Percentiles rank a stretch among this genome's conserved stretches.
Conservation (phyloP, 2,888 invertebrate species). For the Perizoma affinitatum region DNA sequence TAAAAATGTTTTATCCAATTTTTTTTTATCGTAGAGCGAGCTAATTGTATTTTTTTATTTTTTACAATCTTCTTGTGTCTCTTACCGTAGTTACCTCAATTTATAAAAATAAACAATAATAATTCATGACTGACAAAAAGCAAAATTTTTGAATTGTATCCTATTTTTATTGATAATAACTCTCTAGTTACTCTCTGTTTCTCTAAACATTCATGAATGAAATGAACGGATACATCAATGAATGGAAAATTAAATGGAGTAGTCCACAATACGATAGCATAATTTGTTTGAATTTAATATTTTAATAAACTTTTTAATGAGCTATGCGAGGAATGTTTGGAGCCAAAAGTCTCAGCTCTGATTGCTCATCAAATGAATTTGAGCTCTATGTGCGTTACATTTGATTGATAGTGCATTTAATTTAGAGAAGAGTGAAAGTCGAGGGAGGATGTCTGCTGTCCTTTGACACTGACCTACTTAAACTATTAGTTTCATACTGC, state of each 20-base stretch:
- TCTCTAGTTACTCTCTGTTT: constrained; percentile 77
- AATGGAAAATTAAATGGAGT: constrained; percentile 10
- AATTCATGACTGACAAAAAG: too few relatives aligned
- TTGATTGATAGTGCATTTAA: constrained; percentile 60
- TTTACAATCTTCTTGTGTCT: too few relatives aligned
- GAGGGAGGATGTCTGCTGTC: constrained; percentile 61
- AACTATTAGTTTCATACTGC: constrained; percentile 47
- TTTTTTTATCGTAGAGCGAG: too few relatives aligned
- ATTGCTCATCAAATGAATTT: constrained; percentile 45
- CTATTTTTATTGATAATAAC: constrained; percentile 53
- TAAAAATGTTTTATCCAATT: too few relatives aligned
- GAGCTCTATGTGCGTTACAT: constrained; percentile 56
- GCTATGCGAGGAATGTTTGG: constrained; percentile 33
- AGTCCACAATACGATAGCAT: constrained; percentile 7
- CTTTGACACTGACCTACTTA: constrained; percentile 79
- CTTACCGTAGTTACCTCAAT: too few relatives aligned
- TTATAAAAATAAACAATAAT: too few relatives aligned
- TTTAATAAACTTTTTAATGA: constrained; percentile 34
- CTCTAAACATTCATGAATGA: constrained; percentile 47
- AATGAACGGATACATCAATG: constrained; percentile 19
- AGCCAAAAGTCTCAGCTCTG: constrained; percentile 28
- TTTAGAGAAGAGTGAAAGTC: constrained; percentile 43
- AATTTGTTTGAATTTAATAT: constrained; percentile 10
- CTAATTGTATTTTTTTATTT: too few relatives aligned
- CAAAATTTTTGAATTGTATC: too few relatives aligned